Percentiles rank a stretch among this genome's conserved stretches.
phyloP scores from a whole-genome alignment of 2,797 vertebrate genomes.

The Choloepus didactylus region DNA sequence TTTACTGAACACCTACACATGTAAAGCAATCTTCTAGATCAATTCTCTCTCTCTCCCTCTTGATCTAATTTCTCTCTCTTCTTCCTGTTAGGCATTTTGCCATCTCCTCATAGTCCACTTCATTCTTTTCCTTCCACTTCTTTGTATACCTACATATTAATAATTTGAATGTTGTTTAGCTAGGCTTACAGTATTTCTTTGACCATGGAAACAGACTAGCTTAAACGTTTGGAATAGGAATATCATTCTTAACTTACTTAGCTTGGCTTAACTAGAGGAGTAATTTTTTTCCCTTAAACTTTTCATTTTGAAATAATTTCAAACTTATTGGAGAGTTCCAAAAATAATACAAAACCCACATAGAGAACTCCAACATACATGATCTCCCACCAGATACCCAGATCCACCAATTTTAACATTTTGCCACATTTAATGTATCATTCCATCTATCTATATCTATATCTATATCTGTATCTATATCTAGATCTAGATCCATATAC shows the following conservation, averaged over 20 bases:
- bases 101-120: neutral
- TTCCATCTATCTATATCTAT: too few species aligned
- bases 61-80: neutral
- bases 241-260: neutral
- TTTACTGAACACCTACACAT: neutral
- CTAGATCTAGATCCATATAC: too few species aligned
- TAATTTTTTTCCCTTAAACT: neutral
- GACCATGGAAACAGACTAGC: neutral
- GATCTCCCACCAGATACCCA: too few species aligned
- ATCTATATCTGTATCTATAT: too few species aligned
- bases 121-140: neutral
- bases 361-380: too few species aligned
- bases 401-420: too few species aligned
- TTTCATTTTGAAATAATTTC: too few species aligned
- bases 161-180: neutral
- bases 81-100: neutral
- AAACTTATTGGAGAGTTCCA: too few species aligned
- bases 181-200: neutral
- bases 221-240: conserved; percentile 17
- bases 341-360: too few species aligned
- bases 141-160: neutral
- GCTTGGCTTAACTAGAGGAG: neutral
- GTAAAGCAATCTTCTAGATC: neutral
- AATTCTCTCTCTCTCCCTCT: neutral
- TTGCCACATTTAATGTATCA: too few species aligned